phyloP scores from a whole-genome alignment of 1,140 invertebrate genomes.

The Lordiphosa stackelbergi region DNA sequence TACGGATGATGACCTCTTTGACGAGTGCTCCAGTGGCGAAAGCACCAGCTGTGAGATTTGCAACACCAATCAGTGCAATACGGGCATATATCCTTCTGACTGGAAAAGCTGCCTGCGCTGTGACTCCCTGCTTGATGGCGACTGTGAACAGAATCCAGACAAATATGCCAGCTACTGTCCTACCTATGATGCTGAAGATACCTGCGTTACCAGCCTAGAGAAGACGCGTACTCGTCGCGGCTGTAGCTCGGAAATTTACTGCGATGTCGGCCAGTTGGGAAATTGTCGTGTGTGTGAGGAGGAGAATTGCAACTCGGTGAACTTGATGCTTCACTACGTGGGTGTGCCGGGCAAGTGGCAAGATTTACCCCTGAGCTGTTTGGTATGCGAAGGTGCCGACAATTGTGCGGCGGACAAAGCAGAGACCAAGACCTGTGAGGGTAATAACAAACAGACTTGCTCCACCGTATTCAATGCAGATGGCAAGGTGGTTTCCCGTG shows the following conservation, averaged over 20 bases:
- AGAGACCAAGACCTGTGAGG: constrained; percentile 33
- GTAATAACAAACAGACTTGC: constrained; percentile 65
- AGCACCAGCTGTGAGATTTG: constrained; percentile 44
- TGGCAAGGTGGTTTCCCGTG: constrained; percentile 45
- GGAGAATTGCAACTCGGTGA: constrained; percentile 47
- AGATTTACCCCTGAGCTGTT: constrained; percentile 56
- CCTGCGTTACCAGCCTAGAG: constrained; percentile 48
- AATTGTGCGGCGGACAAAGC: constrained; percentile 25
- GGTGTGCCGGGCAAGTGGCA: constrained; percentile 67
- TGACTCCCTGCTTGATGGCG: constrained; percentile 41
- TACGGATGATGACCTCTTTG: constrained; percentile 42
- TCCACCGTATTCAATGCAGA: constrained; percentile 46
- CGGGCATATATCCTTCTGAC: constrained; percentile 38
- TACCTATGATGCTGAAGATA: constrained; percentile 36
- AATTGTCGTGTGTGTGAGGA: constrained; percentile 48
- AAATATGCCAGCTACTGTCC: constrained; percentile 43
- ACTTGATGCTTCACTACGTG: constrained; percentile 42
- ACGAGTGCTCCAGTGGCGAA: constrained; percentile 39
- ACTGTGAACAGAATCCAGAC: constrained; percentile 39
- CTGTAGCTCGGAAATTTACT: constrained; percentile 55
- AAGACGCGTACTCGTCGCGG: constrained; percentile 54
- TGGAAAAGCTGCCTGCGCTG: constrained; percentile 60
- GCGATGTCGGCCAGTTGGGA: constrained; percentile 36
- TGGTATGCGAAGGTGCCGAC: constrained; percentile 24
- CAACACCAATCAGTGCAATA: constrained; percentile 46